Percentiles rank a stretch among this genome's conserved stretches.
phyloP scores from a whole-genome alignment of 2,113 vertebrate genomes.

The Cyprichromis sp. region DNA sequence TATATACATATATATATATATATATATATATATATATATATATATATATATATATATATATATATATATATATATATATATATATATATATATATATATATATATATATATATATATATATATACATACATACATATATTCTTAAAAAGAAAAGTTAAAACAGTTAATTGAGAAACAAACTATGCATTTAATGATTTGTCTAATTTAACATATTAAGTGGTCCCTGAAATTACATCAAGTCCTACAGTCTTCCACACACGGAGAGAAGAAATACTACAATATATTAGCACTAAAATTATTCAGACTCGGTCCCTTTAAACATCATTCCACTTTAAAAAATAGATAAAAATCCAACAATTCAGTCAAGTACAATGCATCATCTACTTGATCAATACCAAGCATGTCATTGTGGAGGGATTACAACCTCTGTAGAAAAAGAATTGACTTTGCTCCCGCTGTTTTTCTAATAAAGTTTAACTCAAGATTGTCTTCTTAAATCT shows the following conservation, averaged over 20 bases:
- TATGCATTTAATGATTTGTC: not conserved
- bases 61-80: no score
- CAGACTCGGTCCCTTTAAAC: constrained; percentile 37
- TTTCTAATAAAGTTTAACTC: not conserved
- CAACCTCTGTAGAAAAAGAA: not conserved
- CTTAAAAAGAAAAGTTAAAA: not conserved
- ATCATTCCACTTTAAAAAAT: not conserved
- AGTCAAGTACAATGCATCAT: constrained; percentile 2
- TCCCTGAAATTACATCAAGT: constrained; percentile 8
- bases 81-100: no score
- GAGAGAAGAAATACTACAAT: not conserved
- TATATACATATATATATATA: no score
- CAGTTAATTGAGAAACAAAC: not conserved
- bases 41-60: no score
- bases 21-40: no score
- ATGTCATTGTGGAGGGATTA: not conserved
- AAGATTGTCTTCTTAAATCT: not conserved
- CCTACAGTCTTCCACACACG: not conserved
- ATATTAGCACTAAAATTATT: constrained; percentile 18
- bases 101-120: not conserved
- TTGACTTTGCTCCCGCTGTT: not conserved
- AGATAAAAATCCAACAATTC: constrained; percentile 8
- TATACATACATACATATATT: not conserved
- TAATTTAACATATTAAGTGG: not conserved
- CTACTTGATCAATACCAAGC: not conserved